Evolutionary conservation across 2,113 vertebrate species (phyloP), one percentile per base, ranked within the genome.

Genomic region (Puntigrus tetrazona): DNA sequence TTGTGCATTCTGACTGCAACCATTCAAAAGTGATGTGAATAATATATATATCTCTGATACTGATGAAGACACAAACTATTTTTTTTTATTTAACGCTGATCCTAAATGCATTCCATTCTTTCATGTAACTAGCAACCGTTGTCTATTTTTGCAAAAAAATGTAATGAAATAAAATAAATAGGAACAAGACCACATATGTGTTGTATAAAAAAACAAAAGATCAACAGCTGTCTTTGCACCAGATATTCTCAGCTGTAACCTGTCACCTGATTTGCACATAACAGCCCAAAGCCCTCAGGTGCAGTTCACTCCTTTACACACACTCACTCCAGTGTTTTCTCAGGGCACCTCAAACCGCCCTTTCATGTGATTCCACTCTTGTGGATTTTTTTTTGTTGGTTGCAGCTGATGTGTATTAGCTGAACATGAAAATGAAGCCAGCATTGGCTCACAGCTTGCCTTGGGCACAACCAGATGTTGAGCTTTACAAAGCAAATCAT

Each of bases 401-500:
- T 20, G 61, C 25, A 43, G 61, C n/a, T 43, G 63, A 27, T 78
- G 29, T 84, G 69, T 27, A 27, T 86, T 79, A 50, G 55, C 27
- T 25, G 25, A 25, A 89, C 84, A 82, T 78, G 85, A 79, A 86
- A 81, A 34, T 14, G 72, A 65, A 78, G 76, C 77, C 74, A 70
- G 72, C 85, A 76, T 55, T 18, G 85, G 52, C 59, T 83, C 43
- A 41, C 59, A 79, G 83, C 57, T 74, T 76, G 88, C 89, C 87
- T 43, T 45, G 78, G 89, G 87, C 88, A 89, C 78, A 70, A 73
- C 72, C 91, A 91, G 90, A 93, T 92, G 89, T 91, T 83, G 52
- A 41, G 45, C 38, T 79, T 31, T 50, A 73, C 0, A 16, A 27
- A 14, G 85, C 45, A 83, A 78, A 78, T 63, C 63, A 73, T 34